These are phyloP conservation scores for Oppia nitens DNA, from an alignment of 1,140 invertebrate genomes.

Conservation along the genomic window DNA sequence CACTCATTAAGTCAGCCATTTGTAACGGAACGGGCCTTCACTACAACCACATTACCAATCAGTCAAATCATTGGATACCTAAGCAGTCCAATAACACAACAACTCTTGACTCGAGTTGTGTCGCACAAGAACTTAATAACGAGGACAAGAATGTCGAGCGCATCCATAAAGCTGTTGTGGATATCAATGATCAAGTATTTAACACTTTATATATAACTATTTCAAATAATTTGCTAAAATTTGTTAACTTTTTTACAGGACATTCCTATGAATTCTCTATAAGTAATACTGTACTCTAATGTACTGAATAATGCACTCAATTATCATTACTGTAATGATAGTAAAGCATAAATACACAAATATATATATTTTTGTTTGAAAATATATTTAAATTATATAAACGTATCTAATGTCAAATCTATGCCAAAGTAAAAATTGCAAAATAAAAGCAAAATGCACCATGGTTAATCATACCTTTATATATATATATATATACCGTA, in stretches of 20 bases:
- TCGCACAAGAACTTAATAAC: neutral
- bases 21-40: neutral
- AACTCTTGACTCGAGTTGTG: neutral
- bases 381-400: too few species aligned
- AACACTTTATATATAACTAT: neutral
- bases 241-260: neutral
- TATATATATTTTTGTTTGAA: too few species aligned
- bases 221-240: neutral
- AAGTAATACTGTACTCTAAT: neutral
- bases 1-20: neutral
- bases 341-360: too few species aligned
- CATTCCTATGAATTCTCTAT: conserved; percentile 1
- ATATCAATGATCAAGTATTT: neutral
- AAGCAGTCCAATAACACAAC: neutral
- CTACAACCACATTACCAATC: neutral
- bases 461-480: too few species aligned
- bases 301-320: too few species aligned
- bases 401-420: too few species aligned
- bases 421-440: too few species aligned
- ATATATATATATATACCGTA: too few species aligned
- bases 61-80: neutral
- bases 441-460: too few species aligned
- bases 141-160: neutral
- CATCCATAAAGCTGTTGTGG: neutral
- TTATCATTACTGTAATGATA: too few species aligned